A percentile compares a stretch with the other conserved stretches of the same genome.
These are phyloP conservation scores for Euphonia xanthogaster DNA, from an alignment of 2,797 vertebrate genomes.

Conservation along the genomic window DNA sequence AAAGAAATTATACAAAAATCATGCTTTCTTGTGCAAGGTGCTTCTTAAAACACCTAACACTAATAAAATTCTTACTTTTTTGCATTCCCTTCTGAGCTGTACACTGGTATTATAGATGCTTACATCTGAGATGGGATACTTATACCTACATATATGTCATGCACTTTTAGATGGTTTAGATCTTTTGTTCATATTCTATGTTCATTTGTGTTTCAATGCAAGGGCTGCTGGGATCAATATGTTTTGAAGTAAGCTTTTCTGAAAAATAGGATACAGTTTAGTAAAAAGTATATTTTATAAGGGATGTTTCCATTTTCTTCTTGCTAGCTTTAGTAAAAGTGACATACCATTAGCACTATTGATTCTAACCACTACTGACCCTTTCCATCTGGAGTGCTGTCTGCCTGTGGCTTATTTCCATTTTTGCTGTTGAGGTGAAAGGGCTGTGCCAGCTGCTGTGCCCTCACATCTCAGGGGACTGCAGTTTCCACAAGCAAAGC, in stretches of 20 bases:
- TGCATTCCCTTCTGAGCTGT: background rate
- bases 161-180: background rate
- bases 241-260: background rate
- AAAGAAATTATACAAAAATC: background rate
- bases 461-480: background rate
- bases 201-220: background rate
- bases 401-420: conserved; percentile 12
- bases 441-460: background rate
- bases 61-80: background rate
- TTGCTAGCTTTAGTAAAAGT: background rate
- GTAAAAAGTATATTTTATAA: background rate
- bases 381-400: background rate
- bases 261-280: background rate
- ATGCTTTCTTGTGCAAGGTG: background rate
- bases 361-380: background rate
- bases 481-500: background rate
- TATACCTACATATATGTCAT: background rate
- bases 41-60: background rate
- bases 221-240: background rate
- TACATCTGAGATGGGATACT: background rate
- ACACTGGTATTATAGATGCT: background rate
- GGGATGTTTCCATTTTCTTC: background rate
- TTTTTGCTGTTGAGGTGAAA: background rate
- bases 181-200: background rate
- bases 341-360: background rate